Evolutionary conservation across 2,797 vertebrate species (phyloP).

Genomic region (Limnodromus scolopaceus): DNA sequence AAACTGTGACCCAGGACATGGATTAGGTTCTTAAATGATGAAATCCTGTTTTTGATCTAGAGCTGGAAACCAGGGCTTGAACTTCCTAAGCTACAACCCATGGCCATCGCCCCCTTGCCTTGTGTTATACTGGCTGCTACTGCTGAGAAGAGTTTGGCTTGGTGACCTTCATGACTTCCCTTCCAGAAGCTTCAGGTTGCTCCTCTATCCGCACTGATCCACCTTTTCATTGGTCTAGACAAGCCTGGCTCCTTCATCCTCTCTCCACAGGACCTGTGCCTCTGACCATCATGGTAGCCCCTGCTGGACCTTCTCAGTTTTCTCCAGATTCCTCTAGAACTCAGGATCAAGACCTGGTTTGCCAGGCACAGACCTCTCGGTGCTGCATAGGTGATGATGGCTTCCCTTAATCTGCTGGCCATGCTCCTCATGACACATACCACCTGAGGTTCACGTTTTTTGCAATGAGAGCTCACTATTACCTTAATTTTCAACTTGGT

Average conservation of each 20-base stretch:
- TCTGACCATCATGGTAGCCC: not conserved
- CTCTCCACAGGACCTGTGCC: not conserved
- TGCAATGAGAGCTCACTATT: not conserved
- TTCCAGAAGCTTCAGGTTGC: not conserved
- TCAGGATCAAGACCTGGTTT: not conserved
- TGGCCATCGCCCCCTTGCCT: not conserved
- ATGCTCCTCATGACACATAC: not conserved
- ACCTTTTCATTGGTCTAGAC: not conserved
- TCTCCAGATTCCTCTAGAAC: not conserved
- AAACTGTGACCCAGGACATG: not conserved
- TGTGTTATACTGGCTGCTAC: not conserved
- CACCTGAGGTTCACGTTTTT: not conserved
- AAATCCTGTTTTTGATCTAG: not conserved
- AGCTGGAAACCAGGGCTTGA: not conserved
- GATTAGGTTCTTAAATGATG: not conserved
- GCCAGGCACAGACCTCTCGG: not conserved
- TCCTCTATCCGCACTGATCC: not conserved
- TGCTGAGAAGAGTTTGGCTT: not conserved
- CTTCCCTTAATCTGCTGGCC: not conserved
- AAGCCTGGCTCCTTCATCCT: not conserved
- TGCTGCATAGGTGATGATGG: not conserved
- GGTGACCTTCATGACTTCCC: not conserved
- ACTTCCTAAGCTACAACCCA: not conserved
- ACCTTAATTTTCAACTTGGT: not conserved
- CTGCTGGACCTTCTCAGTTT: not conserved